phyloP scores from a whole-genome alignment of 2,888 invertebrate genomes.

The Margaritifera margaritifera region DNA sequence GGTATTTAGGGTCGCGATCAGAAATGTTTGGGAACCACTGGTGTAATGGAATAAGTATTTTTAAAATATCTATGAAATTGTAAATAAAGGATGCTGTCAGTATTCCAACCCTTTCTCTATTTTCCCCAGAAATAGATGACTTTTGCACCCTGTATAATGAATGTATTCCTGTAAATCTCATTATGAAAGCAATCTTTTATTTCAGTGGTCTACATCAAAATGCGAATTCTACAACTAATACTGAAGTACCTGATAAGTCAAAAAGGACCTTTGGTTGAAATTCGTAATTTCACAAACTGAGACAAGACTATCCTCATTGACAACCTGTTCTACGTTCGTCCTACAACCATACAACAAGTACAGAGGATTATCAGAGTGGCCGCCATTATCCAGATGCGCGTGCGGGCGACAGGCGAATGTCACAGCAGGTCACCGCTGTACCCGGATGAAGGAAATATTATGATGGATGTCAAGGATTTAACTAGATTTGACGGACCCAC shows the following conservation, averaged over 20 bases:
- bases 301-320: conserved; percentile 10
- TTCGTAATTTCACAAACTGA: conserved; percentile 12
- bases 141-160: no score
- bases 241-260: conserved; percentile 3
- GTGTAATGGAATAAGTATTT: no score
- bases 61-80: neutral
- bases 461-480: conserved; percentile 10
- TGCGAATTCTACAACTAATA: conserved; percentile 1
- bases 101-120: no score
- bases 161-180: no score
- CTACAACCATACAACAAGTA: conserved; percentile 10
- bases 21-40: no score
- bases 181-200: neutral
- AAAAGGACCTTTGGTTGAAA: conserved; percentile 11
- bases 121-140: no score
- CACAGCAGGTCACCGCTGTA: conserved; percentile 12
- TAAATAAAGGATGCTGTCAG: no score
- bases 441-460: conserved; percentile 13
- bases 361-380: conserved; percentile 6
- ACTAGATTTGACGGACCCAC: conserved; percentile 11
- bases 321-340: conserved; percentile 10
- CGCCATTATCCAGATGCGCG: neutral
- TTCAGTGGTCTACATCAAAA: conserved; percentile 5
- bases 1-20: no score
- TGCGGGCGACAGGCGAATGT: conserved; percentile 8